These are phyloP conservation scores for Dendrophyllia cribrosa DNA, from an alignment of 64 coral and sea anemone species.

Conservation along the genomic window DNA sequence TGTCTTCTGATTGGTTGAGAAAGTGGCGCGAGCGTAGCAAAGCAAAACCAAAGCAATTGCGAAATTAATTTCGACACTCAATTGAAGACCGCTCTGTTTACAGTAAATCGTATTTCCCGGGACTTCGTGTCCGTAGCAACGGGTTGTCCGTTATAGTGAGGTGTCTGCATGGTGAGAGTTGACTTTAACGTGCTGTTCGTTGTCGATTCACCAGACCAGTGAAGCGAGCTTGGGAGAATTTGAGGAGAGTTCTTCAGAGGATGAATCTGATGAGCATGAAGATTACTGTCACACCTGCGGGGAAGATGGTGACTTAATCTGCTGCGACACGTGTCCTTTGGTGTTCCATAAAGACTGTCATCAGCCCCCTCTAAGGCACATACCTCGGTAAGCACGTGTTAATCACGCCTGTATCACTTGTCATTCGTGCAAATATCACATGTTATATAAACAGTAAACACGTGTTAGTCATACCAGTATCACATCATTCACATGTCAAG, in stretches of 20 bases:
- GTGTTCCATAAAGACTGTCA: constrained; percentile 95
- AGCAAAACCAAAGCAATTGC: no score
- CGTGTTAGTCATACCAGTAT: background rate
- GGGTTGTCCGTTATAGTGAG: no score
- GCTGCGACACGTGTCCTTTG: constrained; percentile 92
- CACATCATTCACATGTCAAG: no score
- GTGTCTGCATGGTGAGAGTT: background rate
- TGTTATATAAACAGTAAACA: no score
- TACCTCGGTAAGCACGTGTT: constrained; percentile 69
- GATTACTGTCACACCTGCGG: constrained; percentile 91
- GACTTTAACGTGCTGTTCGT: background rate
- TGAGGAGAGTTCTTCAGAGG: constrained; percentile 37
- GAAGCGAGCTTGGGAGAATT: constrained; percentile 41
- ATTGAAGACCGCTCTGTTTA: no score
- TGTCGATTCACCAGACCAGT: background rate
- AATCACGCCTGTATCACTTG: background rate
- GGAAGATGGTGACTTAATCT: constrained; percentile 81
- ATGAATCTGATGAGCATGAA: constrained; percentile 63
- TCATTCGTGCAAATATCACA: background rate
- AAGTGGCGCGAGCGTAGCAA: no score
- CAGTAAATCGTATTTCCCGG: no score
- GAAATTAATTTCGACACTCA: no score
- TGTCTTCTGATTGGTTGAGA: no score
- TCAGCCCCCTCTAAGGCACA: constrained; percentile 88
- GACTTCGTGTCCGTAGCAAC: no score